Conservation (phyloP, 1,140 invertebrate genomes). For the Eciton burchellii region DNA sequence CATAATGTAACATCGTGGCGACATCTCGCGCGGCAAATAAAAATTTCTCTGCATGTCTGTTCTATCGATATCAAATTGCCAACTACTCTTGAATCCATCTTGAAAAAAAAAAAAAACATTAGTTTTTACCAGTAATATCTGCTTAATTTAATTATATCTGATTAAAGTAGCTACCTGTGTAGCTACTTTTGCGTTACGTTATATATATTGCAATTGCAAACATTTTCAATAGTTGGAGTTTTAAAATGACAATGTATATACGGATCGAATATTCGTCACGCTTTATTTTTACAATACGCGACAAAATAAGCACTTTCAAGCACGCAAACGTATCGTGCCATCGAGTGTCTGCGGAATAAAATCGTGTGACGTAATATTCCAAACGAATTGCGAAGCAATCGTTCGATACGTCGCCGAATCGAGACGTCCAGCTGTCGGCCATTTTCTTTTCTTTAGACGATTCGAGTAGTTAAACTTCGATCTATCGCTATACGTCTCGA, state of each 20-base stretch:
- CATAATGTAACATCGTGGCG: constrained; percentile 26
- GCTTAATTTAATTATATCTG: background rate
- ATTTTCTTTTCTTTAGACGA: background rate
- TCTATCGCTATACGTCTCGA: background rate
- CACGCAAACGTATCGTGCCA: background rate
- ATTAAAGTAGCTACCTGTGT: background rate
- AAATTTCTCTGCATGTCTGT: background rate
- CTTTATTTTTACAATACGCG: background rate
- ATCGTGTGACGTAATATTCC: background rate
- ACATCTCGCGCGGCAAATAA: constrained; percentile 18
- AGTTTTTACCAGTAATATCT: background rate
- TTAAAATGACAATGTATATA: too few species aligned
- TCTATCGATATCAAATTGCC: constrained; percentile 19
- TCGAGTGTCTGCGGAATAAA: background rate
- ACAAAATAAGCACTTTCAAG: background rate
- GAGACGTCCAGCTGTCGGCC: background rate
- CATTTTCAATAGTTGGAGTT: too few species aligned
- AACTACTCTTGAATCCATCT: constrained; percentile 5
- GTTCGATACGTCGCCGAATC: background rate
- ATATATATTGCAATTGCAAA: too few species aligned
- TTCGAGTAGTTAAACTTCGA: constrained; percentile 22
- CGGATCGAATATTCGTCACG: background rate
- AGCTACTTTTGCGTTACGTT: background rate
- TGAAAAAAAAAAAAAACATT: background rate
- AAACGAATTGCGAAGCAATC: background rate